Percentiles rank a stretch among this genome's conserved stretches.
Conservation (phyloP, 2,797 vertebrate species). For the Anableps anableps region DNA sequence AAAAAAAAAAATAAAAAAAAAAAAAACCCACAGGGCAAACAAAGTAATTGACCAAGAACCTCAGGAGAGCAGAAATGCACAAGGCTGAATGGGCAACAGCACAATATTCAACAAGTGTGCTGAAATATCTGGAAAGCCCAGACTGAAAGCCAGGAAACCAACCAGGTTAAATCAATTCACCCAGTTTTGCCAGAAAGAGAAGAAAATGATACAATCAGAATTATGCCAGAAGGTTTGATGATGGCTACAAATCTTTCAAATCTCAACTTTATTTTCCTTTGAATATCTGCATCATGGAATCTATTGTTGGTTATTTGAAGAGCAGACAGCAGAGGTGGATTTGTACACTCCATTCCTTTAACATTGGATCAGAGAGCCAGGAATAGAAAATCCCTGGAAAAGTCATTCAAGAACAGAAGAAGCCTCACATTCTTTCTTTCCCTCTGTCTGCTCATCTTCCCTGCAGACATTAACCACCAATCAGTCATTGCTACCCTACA, state of each 20-base stretch:
- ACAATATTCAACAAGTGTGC: neutral
- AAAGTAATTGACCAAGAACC: neutral
- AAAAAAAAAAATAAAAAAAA: neutral
- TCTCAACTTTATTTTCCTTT: neutral
- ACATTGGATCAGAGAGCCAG: slow-evolving; percentile 20
- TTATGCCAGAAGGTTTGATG: neutral
- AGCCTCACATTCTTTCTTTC: slow-evolving; percentile 39
- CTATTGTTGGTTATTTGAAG: neutral
- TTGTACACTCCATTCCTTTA: slow-evolving; percentile 36
- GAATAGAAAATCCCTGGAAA: slow-evolving; percentile 42
- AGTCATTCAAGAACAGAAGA: slow-evolving; percentile 48
- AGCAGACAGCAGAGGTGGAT: slow-evolving; percentile 27
- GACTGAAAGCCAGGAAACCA: neutral
- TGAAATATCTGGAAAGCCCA: neutral
- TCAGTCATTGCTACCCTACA: slow-evolving; percentile 59
- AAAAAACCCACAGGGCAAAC: neutral
- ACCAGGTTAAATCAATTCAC: neutral
- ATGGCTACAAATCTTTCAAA: neutral
- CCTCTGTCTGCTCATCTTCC: slow-evolving; percentile 35
- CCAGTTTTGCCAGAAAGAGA: neutral
- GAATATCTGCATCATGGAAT: neutral
- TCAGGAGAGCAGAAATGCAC: neutral
- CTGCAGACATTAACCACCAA: slow-evolving; percentile 58
- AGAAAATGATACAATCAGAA: neutral
- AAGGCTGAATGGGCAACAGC: neutral